Conservation (phyloP, 1,140 invertebrate species). For the Drosophila murphyi region DNA sequence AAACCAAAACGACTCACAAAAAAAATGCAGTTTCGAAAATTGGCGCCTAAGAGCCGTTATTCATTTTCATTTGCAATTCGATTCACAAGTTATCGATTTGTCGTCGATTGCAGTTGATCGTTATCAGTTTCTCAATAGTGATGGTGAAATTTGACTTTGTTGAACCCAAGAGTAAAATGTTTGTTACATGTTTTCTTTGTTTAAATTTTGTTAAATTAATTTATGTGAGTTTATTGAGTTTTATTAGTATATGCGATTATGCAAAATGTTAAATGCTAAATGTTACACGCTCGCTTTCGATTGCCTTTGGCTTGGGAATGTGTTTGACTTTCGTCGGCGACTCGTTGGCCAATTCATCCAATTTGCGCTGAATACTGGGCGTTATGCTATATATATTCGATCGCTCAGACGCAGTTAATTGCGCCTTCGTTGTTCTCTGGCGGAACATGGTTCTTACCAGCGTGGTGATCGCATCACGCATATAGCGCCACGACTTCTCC, state of each 20-base stretch:
- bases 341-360: conserved; percentile 66
- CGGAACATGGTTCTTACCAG: conserved; percentile 85
- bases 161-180: conserved; percentile 32
- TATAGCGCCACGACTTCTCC: conserved; percentile 86
- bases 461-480: conserved; percentile 87
- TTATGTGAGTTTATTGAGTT: conserved; percentile 46
- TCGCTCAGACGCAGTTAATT: conserved; percentile 19
- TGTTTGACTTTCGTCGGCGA: conserved; percentile 45
- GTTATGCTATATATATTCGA: conserved; percentile 75
- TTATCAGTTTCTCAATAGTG: conserved; percentile 13
- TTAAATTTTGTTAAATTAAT: conserved; percentile 31
- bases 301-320: conserved; percentile 37
- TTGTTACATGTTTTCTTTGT: conserved; percentile 10
- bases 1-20: too few relatives aligned
- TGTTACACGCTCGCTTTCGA: conserved; percentile 54
- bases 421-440: conserved; percentile 32
- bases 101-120: conserved; percentile 3
- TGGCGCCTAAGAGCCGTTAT: too few relatives aligned
- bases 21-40: too few relatives aligned
- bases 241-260: conserved; percentile 4
- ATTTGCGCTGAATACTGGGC: conserved; percentile 68
- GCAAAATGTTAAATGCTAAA: conserved; percentile 61
- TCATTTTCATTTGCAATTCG: too few relatives aligned
- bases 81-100: background rate
- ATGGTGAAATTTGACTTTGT: conserved; percentile 12